A percentile compares a stretch with the other conserved stretches of the same genome.
Conservation (phyloP, 2,888 invertebrate species). For the Chrysolina oricalcia region DNA sequence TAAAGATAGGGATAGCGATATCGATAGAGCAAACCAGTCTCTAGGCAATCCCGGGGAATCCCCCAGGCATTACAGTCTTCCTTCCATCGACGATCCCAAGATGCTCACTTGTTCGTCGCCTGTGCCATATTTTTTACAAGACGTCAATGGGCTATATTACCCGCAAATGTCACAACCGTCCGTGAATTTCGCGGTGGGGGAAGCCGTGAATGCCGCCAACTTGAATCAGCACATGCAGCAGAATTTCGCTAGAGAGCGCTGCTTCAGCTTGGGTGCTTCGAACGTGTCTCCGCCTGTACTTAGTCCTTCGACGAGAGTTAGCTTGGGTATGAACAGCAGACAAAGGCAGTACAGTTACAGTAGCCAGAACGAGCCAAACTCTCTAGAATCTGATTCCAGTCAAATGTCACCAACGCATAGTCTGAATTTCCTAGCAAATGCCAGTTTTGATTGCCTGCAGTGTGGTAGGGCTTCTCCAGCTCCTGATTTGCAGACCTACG, state of each 20-base stretch:
- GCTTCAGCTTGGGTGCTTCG: conserved; percentile 77
- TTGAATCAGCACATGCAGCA: conserved; percentile 63
- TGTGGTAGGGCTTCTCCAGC: conserved; percentile 74
- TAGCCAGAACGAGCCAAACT: conserved; percentile 82
- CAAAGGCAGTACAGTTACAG: conserved; percentile 79
- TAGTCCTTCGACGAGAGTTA: conserved; percentile 78
- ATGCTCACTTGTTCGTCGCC: conserved; percentile 68
- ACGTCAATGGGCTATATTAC: conserved; percentile 68
- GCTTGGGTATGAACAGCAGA: conserved; percentile 74
- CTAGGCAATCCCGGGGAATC: conserved; percentile 68
- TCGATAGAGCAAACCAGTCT: conserved; percentile 36
- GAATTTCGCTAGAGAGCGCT: conserved; percentile 69
- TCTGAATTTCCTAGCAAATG: conserved; percentile 71
- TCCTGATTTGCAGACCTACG: conserved; percentile 83
- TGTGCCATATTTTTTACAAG: conserved; percentile 69
- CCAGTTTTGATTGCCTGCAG: conserved; percentile 75
- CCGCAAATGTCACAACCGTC: conserved; percentile 65
- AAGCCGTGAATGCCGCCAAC: conserved; percentile 72
- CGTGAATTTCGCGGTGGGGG: conserved; percentile 82
- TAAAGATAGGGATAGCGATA: conserved; percentile 38
- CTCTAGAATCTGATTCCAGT: conserved; percentile 75
- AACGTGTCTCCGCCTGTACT: conserved; percentile 73
- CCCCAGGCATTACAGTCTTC: conserved; percentile 81
- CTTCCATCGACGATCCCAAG: conserved; percentile 77
- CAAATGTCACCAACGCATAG: conserved; percentile 71